Evolutionary conservation across 2,113 vertebrate species (phyloP), one percentile per base, ranked within the genome.

Genomic region (Sphaerodactylus townsendi): DNA sequence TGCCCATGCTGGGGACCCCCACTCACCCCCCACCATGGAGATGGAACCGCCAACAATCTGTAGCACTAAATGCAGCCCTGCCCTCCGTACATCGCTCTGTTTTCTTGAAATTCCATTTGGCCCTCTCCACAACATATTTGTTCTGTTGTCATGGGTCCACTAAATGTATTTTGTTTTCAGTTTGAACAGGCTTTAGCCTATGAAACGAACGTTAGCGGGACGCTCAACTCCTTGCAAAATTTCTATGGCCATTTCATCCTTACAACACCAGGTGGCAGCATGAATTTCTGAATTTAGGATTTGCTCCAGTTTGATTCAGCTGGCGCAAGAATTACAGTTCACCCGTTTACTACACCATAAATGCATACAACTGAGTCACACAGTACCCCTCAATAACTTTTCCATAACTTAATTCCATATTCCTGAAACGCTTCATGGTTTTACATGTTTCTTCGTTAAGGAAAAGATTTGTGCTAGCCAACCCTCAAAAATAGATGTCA

Each of bases 221-320:
- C n/a, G 79, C 15, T 21, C 4, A 90, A 69, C 90, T 89, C 88
- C 30, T 10, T 83, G 92, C 7, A 89, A 91, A 89, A 93, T 88
- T 90, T 92, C 92, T 88, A 90, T 94, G 88, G 44, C 78, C 5
- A 90, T 94, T 93, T 92, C 65, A 71, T 78, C 48, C 87, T 92
- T 92, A 85, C 90, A 91, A 92, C 94, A 92, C 91, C 91, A 95
- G 94, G 88, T 92, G 92, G 94, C 94, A 95, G 92, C 91, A 93
- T 89, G 88, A 93, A 93, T 94, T 92, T 93, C 90, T 77, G 81
- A 91, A 82, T 88, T 87, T 88, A 83, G 81, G 59, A 30, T 33
- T 79, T 82, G n/a, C 33, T 91, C 46, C 35, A 69, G 30, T 74
- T 65, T n/a, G n/a, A 88, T 87, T 53, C 65, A 62, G 1, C 89